Base-by-base conservation (phyloP, 2,888 invertebrate species). In the Polietes domitor region DNA sequence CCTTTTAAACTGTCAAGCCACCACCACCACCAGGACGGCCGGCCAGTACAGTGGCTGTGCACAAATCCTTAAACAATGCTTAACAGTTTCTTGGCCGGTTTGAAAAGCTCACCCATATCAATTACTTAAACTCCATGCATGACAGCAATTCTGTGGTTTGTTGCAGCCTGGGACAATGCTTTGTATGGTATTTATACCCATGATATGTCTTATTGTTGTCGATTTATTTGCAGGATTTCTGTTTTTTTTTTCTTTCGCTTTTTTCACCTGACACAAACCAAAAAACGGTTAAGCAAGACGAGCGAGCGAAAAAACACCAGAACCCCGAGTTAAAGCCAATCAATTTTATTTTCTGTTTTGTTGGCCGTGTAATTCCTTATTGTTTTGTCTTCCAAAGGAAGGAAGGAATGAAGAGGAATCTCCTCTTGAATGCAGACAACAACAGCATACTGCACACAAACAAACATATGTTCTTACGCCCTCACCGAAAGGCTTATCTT, bases 391-490 rank as follows among this genome's bases (percentile, higher is more conserved):
- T 15, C 26, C 26, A 37, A 7, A 37, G 9, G 37, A 37, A 37
- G 10, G 12, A 37, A 9, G 4, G 3, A 7, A 32, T 32, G 32
- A 32, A 5, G 32, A 32, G 3, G 32, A 37, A 7, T 1, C 4
- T 37, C 37, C 68, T 58, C 10, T 43, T 70, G 28, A 19, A 43
- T 68, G 68, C 50, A 58, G 72, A 47, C 53, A 32, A 75, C 26
- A 68, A 41, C 32, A 61, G 17, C 37, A 65, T 88, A 86, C 85
- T 87, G 87, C 88, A 87, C 87, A 87, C 82, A 86, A 83, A 86
- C 84, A 83, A 89, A 90, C 90, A 90, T 89, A 89, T 90, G 90
- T 90, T 90, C 91, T 90, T 90, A 91, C 90, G 90, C 90, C 90
- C 89, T 87, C 85, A 78, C 28, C 24, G 2, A 6, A 1, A 17